Conservation (phyloP, 1,140 invertebrate species). For the Myzus persicae region DNA sequence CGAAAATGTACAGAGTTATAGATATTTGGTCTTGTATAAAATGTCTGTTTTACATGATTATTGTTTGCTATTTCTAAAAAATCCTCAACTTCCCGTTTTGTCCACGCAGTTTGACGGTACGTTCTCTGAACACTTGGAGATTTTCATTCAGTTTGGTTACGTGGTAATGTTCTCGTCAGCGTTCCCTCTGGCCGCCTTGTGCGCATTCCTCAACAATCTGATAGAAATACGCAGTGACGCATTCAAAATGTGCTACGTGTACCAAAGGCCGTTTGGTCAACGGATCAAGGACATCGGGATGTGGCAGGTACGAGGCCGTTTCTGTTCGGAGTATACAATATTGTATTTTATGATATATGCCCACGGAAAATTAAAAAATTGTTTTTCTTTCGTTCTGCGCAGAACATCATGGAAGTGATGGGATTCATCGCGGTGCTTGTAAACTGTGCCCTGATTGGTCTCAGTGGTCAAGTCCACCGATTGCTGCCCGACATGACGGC, state of each 20-base stretch:
- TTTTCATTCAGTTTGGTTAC: slow-evolving; percentile 97
- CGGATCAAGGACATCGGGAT: slow-evolving; percentile 93
- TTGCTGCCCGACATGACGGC: slow-evolving; percentile 87
- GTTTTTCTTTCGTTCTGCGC: slow-evolving; percentile 60
- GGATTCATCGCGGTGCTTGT: slow-evolving; percentile 92
- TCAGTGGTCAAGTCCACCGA: slow-evolving; percentile 88
- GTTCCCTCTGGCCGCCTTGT: slow-evolving; percentile 92
- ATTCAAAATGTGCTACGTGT: slow-evolving; percentile 94
- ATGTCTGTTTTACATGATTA: not conserved
- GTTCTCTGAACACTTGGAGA: slow-evolving; percentile 96
- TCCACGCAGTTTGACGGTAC: slow-evolving; percentile 83
- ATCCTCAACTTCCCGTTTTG: not conserved
- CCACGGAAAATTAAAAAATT: not conserved
- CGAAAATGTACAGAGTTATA: no score
- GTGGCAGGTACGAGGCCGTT: slow-evolving; percentile 81
- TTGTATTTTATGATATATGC: not conserved
- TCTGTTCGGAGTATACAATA: not conserved
- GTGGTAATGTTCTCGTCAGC: slow-evolving; percentile 96
- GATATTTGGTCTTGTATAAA: not conserved
- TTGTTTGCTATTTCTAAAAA: not conserved
- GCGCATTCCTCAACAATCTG: slow-evolving; percentile 92
- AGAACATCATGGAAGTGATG: slow-evolving; percentile 93
- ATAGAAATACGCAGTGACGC: slow-evolving; percentile 94
- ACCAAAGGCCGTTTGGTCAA: slow-evolving; percentile 90
- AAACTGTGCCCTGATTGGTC: slow-evolving; percentile 92